Percentiles rank a stretch among this genome's conserved stretches.
Conservation (phyloP, 1,140 invertebrate genomes). For the Tetramorium alpestre region DNA sequence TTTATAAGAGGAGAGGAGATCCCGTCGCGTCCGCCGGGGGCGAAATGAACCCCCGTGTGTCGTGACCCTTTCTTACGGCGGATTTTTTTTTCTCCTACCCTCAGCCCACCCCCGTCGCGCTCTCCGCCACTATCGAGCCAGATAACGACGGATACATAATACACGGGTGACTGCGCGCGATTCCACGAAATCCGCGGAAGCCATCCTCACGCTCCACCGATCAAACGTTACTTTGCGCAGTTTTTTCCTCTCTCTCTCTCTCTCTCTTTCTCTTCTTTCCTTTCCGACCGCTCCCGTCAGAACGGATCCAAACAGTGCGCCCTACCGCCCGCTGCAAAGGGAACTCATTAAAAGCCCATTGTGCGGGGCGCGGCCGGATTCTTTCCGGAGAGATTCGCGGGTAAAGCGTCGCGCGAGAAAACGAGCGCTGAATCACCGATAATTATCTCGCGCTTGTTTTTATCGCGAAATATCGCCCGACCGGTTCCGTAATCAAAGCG, state of each 20-base stretch:
- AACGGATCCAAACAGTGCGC: constrained; percentile 14
- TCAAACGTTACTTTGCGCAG: constrained; percentile 60
- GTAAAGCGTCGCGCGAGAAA: neutral
- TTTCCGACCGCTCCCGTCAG: neutral
- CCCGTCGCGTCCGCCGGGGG: neutral
- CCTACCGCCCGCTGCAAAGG: constrained; percentile 22
- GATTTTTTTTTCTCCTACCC: neutral
- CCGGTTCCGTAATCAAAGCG: neutral
- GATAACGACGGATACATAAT: constrained; percentile 68
- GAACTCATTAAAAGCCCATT: constrained; percentile 59
- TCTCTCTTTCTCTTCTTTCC: neutral
- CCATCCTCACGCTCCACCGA: constrained; percentile 62
- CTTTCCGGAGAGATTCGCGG: neutral
- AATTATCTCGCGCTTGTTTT: constrained; percentile 34
- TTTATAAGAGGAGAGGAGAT: neutral
- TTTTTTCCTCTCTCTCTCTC: constrained; percentile 29
- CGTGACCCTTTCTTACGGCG: constrained; percentile 48
- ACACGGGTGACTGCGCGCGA: constrained; percentile 64
- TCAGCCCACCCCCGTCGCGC: neutral
- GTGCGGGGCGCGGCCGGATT: constrained; percentile 23
- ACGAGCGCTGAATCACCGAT: constrained; percentile 40
- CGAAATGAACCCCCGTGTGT: constrained; percentile 57
- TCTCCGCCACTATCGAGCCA: constrained; percentile 5
- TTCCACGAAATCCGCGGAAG: constrained; percentile 62
- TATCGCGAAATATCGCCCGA: neutral